Base-by-base conservation (phyloP, 2,888 invertebrate species). In the Agonum fuliginosum region DNA sequence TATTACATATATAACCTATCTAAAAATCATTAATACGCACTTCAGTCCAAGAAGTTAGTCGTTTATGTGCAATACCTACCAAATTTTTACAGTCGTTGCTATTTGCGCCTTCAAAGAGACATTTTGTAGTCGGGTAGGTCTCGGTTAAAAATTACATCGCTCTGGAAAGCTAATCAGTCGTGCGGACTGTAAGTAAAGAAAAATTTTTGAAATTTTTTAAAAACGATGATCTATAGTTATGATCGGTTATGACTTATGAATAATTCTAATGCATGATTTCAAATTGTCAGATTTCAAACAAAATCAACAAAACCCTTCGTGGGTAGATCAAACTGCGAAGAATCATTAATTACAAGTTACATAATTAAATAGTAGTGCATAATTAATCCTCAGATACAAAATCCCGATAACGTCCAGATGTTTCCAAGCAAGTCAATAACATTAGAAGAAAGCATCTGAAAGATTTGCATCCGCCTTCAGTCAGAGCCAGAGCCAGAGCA, bases 321-420 rank as follows among this genome's bases (percentile, higher is more conserved):
- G 58, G 58, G 58, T 12, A 62, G 30, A 27, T 8, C 17, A 30
- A 17, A 8, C 58, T 62, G 54, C 10, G 1, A 37, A 41, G 67
- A 67, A 17, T 19, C 37, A 41, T 67, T 67, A 67, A 67, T 67
- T 41, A 67, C 37, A 58, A 41, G 20, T 67, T 67, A 37, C 37
- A 67, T 67, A 67, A 41, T 67, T 67, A 67, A 67, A 67, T 67
- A 67, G 67, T 67, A 67, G 67, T 67, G 67, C 67, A 67, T 67
- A 67, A 67, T 67, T 67, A 67, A 67, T 67, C 20, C 37, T n/a
- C 2, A 41, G 67, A 67, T 67, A 41, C 43, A 41, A 17, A 19
- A 12, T 22, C 41, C 12, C 19, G 67, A 67, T 67, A 67, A 19
- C 43, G n/a, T 37, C 19, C 67, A 67, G 67, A 67, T 67, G 67